phyloP scores from a whole-genome alignment of 2,888 invertebrate genomes.

The Spodoptera picta region DNA sequence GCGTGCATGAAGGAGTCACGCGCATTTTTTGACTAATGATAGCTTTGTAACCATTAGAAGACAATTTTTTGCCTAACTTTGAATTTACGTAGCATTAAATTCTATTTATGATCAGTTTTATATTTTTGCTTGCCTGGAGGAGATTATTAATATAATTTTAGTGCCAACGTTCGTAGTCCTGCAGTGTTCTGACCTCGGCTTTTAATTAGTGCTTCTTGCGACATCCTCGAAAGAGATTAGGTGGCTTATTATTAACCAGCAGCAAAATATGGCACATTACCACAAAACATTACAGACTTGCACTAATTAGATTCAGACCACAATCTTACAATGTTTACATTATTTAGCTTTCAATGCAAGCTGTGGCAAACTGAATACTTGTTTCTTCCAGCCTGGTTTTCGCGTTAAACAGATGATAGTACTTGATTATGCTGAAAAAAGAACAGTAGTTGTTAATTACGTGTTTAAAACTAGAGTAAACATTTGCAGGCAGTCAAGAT shows the following conservation, averaged over 20 bases:
- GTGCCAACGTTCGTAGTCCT: background rate
- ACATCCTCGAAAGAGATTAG: constrained; percentile 21
- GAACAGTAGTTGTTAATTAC: constrained; percentile 27
- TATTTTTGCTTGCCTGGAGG: no score
- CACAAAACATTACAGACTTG: constrained; percentile 26
- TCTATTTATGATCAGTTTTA: no score
- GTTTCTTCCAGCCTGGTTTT: constrained; percentile 1
- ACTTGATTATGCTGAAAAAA: constrained; percentile 21
- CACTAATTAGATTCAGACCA: constrained; percentile 38
- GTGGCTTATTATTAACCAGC: constrained; percentile 25
- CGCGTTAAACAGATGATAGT: constrained; percentile 29
- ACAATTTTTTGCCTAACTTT: no score
- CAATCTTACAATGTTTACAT: constrained; percentile 11
- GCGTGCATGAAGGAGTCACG: no score
- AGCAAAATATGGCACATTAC: constrained; percentile 30
- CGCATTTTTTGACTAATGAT: no score
- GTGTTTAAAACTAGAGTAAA: constrained; percentile 46
- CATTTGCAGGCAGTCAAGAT: constrained; percentile 50
- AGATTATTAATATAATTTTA: background rate
- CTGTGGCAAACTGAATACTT: constrained; percentile 11
- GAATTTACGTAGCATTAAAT: no score
- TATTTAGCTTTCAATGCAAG: constrained; percentile 12
- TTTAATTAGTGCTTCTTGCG: constrained; percentile 29
- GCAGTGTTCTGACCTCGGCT: background rate
- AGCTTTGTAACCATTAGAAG: no score